Evolutionary conservation across 2,113 vertebrate genomes (phyloP), one percentile per base, ranked within the genome.

Genomic region (Ceyx margarethae): DNA sequence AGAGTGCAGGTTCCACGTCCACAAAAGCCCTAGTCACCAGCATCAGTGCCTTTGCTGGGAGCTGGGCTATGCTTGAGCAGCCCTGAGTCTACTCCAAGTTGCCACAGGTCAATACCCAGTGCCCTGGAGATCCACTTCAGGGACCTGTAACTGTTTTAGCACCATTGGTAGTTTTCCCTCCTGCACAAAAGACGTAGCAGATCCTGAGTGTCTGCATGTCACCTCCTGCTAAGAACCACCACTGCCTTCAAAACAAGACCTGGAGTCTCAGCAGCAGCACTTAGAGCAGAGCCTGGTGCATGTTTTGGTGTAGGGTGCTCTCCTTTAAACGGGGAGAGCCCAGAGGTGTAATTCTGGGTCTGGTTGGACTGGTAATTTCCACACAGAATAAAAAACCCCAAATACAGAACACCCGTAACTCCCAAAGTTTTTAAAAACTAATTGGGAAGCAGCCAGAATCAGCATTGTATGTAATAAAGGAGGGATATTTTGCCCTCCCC

Each of bases 401-500:
- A 53, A 46, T 15, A 13, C 3, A 78, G 51, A 48, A 88, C 80
- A 11, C 4, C 4, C 2, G 5, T 45, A 64, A 46, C 46, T 91
- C 60, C 29, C 13, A 22, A 61, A 76, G 53, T 87, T 78, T 86
- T 60, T 29, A 72, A 86, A 91, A 92, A 18, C 28, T 85, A 60
- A 53, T 40, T 77, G 43, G 29, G 61, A 76, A 25, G 31, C 56
- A 74, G 37, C 15, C 82, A 62, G 79, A 88, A 13, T 11, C 35
- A 93, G 25, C 37, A 9, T 69, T 56, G 5, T 92, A 16, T 45
- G 12, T 26, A 72, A 91, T 61, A 71, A 57, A 73, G 37, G 72
- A 92, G 26, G 21, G 15, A 33, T 43, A 42, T 42, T 85, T 85
- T 85, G 23, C 58, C 50, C 60, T 91, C 71, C 54, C 40, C 60